A percentile compares a stretch with the other conserved stretches of the same genome.
Conservation (phyloP, 1,140 invertebrate species). For the Neelides sp. region DNA sequence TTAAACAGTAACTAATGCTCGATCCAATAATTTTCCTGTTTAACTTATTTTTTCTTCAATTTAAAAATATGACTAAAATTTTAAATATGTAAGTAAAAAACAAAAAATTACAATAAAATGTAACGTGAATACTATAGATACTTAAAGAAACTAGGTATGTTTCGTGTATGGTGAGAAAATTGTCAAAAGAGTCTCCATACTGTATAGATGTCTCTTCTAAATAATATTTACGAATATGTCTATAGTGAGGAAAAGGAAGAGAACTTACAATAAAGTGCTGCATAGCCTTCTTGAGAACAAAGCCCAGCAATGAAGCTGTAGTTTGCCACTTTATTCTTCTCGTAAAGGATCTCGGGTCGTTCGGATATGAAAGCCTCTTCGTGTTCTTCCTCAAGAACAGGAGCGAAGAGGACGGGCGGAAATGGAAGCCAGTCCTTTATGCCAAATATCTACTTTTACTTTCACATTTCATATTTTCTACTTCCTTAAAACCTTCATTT, state of each 20-base stretch:
- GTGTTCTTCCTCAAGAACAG: conserved; percentile 17
- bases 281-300: conserved; percentile 8
- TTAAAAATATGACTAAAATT: too few species aligned
- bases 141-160: background rate
- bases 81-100: too few species aligned
- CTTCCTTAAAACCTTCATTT: background rate
- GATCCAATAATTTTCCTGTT: too few species aligned
- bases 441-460: conserved; percentile 2
- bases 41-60: too few species aligned
- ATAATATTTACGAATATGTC: too few species aligned
- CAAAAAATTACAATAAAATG: too few species aligned
- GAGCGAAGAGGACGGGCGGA: conserved; percentile 18
- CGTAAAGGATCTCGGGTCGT: conserved; percentile 4
- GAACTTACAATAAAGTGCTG: conserved; percentile 5
- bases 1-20: too few species aligned
- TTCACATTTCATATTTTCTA: background rate
- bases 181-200: background rate
- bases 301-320: conserved; percentile 7
- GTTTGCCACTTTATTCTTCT: background rate
- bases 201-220: too few species aligned
- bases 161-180: background rate
- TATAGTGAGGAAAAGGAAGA: background rate
- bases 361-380: conserved; percentile 19
- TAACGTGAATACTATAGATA: background rate
- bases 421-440: conserved; percentile 4